Base-by-base conservation (phyloP, 2,113 vertebrate species). In the Boleophthalmus pectinirostris region DNA sequence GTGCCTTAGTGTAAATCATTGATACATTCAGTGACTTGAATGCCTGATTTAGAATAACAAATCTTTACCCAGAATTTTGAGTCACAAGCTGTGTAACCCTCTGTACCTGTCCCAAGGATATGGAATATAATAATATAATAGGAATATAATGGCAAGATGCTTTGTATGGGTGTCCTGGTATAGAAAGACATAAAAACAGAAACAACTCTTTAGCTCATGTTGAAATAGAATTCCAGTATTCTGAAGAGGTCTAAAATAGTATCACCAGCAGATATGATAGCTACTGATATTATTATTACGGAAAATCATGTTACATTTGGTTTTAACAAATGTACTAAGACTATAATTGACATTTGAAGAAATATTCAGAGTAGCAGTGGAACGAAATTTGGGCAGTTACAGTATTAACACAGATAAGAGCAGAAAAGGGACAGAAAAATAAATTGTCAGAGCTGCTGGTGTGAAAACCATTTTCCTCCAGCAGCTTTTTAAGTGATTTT, bases 361-460 rank as follows among this genome's bases (percentile, higher is more conserved):
- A 24, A 29, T 61, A 13, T 33, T 18, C 58, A 29, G 15, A 61
- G 13, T 12, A 24, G 11, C 43, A 24, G 45, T 69, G 72, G 24
- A 56, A 35, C 29, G 33, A 56, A 15, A 69, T 71, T 70, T 1
- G 47, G 46, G 33, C 65, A 58, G 20, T 54, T 23, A 49, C 69
- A 65, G 24, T 51, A 73, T 38, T 51, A 73, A 69, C 23, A 66
- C 13, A 66, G 65, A 66, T 45, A 66, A 68, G 25, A 64, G 33
- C 51, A n/a, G 9, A 43, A 43, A 43, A 43, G 3, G 67, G 21
- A n/a, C 68, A 74, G 74, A 66, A 77, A 75, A 76, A 73, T 49
- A 49, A 53, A 81, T 81, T 79, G 77, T 68, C 33, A 78, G 68
- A 80, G 79, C 76, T 25, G 58, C 57, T 46, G 0, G 56, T 58